phyloP scores from a whole-genome alignment of 2,797 vertebrate genomes.

The Anas bahamensis region DNA sequence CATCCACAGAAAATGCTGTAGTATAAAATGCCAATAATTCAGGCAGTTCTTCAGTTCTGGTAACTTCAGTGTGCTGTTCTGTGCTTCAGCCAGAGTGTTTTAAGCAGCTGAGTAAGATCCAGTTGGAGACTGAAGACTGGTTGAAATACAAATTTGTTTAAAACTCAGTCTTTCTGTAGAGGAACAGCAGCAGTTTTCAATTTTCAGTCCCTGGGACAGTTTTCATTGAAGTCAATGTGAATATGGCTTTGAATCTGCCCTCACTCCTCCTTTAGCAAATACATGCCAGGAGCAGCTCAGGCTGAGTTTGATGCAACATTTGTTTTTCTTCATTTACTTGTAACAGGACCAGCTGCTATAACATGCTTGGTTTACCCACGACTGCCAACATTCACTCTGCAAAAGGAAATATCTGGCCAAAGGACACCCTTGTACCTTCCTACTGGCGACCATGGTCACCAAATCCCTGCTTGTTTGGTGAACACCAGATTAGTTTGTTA shows the following conservation, averaged over 20 bases:
- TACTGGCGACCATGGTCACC: not conserved
- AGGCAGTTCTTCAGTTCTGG: not conserved
- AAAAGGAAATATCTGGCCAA: not conserved
- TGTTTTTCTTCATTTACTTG: not conserved
- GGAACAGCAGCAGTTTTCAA: not conserved
- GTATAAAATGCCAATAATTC: not conserved
- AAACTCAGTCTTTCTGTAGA: not conserved
- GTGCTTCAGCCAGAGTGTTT: not conserved
- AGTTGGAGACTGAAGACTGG: not conserved
- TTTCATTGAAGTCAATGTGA: not conserved
- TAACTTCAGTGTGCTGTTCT: not conserved
- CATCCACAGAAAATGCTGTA: not conserved
- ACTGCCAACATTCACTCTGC: not conserved
- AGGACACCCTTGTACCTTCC: not conserved
- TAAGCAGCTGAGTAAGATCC: not conserved
- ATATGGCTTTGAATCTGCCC: not conserved
- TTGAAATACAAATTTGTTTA: not conserved
- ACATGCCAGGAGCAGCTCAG: not conserved
- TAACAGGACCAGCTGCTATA: not conserved
- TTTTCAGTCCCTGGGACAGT: not conserved
- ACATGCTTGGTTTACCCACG: not conserved
- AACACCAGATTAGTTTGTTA: not conserved
- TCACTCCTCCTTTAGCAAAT: not conserved
- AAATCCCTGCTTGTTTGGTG: not conserved
- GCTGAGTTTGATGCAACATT: not conserved